phyloP scores from a whole-genome alignment of 2,888 invertebrate species.

The Epirrita christyi region DNA sequence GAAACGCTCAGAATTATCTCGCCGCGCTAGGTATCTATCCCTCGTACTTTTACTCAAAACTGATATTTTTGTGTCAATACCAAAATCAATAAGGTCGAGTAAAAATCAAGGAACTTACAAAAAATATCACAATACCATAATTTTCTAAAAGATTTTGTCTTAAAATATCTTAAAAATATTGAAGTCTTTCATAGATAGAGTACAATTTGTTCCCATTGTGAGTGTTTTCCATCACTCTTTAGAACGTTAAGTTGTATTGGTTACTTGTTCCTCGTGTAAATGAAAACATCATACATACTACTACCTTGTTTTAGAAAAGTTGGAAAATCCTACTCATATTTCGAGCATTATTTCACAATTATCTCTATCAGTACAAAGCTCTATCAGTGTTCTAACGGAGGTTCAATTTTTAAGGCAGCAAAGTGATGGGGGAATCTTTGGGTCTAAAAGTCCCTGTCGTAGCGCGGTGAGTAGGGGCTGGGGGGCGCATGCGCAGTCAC shows the following conservation, averaged over 20 bases:
- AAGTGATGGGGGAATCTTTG: slow-evolving; percentile 55
- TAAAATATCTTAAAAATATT: slow-evolving; percentile 27
- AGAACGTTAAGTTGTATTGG: not conserved
- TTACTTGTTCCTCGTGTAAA: not conserved
- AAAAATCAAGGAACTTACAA: slow-evolving; percentile 56
- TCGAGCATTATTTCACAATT: not conserved
- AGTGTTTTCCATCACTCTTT: not conserved
- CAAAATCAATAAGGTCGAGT: slow-evolving; percentile 45
- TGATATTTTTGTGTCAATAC: slow-evolving; percentile 11
- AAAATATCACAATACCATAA: slow-evolving; percentile 39
- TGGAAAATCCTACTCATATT: not conserved
- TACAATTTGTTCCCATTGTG: not conserved
- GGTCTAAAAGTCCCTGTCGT: slow-evolving; percentile 65
- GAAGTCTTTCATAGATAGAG: slow-evolving; percentile 22
- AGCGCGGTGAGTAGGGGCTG: slow-evolving; percentile 88
- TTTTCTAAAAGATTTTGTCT: slow-evolving; percentile 11
- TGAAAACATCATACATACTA: not conserved
- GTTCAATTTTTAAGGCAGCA: slow-evolving; percentile 48
- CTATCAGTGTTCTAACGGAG: not conserved
- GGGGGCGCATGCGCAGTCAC: slow-evolving; percentile 87
- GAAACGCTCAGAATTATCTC: not conserved
- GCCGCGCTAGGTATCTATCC: slow-evolving; percentile 34
- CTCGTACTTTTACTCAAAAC: slow-evolving; percentile 56
- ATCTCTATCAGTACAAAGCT: not conserved
- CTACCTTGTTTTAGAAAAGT: not conserved